These are phyloP conservation scores for Henricia sp. DNA, from an alignment of 53 echinoderm and acorn worm genomes.

Conservation along the genomic window DNA sequence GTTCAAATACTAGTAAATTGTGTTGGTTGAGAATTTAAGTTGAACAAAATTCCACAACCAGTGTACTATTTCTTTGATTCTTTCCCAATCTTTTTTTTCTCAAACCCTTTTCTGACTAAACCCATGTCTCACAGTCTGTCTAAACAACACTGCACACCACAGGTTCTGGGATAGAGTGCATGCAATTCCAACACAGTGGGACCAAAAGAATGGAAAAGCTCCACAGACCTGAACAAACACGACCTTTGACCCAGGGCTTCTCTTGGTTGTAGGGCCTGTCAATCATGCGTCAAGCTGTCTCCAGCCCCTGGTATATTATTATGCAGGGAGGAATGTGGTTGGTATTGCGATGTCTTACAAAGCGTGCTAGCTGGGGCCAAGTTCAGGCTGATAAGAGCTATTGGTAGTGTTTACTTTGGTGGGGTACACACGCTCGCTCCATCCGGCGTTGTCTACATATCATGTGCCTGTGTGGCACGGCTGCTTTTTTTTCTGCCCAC, in stretches of 20 bases:
- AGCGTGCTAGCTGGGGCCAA: conserved; percentile 28
- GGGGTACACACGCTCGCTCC: not conserved
- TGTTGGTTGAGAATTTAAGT: no score
- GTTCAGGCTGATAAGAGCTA: conserved; percentile 30
- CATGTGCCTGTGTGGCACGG: no score
- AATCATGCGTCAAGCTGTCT: conserved; percentile 60
- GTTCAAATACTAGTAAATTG: no score
- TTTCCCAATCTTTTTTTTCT: not conserved
- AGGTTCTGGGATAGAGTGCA: no score
- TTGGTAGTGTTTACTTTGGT: conserved; percentile 26
- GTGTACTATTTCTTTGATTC: not conserved
- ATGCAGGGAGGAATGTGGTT: conserved; percentile 21
- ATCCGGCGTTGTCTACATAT: no score
- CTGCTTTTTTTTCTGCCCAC: no score
- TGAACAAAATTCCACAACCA: no score
- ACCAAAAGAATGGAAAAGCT: not conserved
- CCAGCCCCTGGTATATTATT: no score
- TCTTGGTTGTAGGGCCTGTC: conserved; percentile 27
- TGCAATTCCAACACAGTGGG: not conserved
- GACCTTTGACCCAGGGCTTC: conserved; percentile 55
- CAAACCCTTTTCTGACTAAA: not conserved
- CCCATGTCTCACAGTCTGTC: not conserved
- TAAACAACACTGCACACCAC: no score
- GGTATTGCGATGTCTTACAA: not conserved
- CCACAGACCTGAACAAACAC: conserved; percentile 54